Evolutionary conservation across 2,888 invertebrate genomes (phyloP), one percentile per base, ranked within the genome.

Genomic region (Athetis lepigone): DNA sequence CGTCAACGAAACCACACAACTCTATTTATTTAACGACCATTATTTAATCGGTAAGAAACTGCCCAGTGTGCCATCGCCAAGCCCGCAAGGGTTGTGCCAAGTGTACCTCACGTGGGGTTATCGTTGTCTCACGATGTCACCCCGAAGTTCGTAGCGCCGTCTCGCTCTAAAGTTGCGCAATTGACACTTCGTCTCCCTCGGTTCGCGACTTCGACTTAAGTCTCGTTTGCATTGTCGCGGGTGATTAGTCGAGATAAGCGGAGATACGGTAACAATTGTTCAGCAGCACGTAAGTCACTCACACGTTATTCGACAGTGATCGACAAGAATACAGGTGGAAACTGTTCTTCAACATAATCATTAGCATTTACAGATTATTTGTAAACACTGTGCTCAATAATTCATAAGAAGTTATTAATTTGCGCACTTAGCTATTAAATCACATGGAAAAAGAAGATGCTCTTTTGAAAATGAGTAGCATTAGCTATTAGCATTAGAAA

Each of bases 1-100:
- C 94, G 93, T 94, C 94, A 88, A 90, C 92, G 90, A 92, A 87
- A 90, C 89, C 88, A 93, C 90, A 93, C 93, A 85, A 87, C 88
- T 83, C 83, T 89, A 87, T 89, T 88, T 88, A 88, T 86, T 81
- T 88, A 88, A 90, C 94, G 93, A 93, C 91, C 91, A 91, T 87
- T 91, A 90, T 90, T 86, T 88, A 85, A 92, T 88, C 94, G 94
- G 95, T 95, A 95, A 95, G 94, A 90, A 82, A 85, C 80, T 84
- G 77, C 79, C 85, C 84, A 90, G 92, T 91, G 92, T 83, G 85
- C 69, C 71, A 79, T 71, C 56, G 64, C 66, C 72, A 85, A 81
- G 78, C 84, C 82, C 75, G 75, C 75, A 84, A 88, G 83, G 87
- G 88, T 83, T 87, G 88, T 88, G 89, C 86, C 88, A 87, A 92